Percentiles rank a stretch among this genome's conserved stretches.
These are phyloP conservation scores for Beaufortia kweichowensis DNA, from an alignment of 2,113 vertebrate genomes.

Conservation along the genomic window DNA sequence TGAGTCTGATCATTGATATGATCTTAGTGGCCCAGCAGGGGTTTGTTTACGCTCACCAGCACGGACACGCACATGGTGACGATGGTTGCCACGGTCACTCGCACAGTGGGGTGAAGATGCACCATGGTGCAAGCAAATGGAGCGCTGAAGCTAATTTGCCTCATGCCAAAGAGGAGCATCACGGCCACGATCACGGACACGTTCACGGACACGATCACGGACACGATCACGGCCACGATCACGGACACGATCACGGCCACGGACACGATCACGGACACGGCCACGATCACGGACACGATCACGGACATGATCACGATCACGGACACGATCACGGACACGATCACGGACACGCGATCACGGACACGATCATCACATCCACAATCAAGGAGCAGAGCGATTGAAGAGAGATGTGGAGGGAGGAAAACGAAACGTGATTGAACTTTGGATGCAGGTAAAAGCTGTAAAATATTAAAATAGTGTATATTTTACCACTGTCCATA, in stretches of 20 bases:
- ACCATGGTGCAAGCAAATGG: constrained; percentile 79
- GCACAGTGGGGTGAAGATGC: constrained; percentile 69
- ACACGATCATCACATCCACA: background rate
- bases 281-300: constrained; percentile 30
- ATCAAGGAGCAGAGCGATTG: constrained; percentile 50
- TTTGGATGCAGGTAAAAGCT: constrained; percentile 83
- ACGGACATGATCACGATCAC: constrained; percentile 56
- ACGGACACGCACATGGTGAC: constrained; percentile 67
- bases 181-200: constrained; percentile 52
- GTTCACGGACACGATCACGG: background rate
- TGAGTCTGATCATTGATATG: constrained; percentile 59
- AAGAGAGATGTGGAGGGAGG: constrained; percentile 59
- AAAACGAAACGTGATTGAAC: constrained; percentile 73
- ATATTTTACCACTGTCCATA: too few relatives aligned
- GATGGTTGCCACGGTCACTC: constrained; percentile 63
- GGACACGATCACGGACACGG: background rate
- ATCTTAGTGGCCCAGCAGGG: constrained; percentile 57
- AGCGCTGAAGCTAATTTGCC: constrained; percentile 74
- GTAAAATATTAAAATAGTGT: too few relatives aligned
- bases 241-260: background rate
- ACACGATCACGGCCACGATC: background rate
- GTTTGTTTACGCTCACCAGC: constrained; percentile 64
- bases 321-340: background rate
- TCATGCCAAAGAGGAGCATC: constrained; percentile 56
- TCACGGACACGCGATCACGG: too few relatives aligned